Percentiles rank a stretch among this genome's conserved stretches.
Conservation (phyloP, 2,797 vertebrate genomes). For the Coendou prehensilis region DNA sequence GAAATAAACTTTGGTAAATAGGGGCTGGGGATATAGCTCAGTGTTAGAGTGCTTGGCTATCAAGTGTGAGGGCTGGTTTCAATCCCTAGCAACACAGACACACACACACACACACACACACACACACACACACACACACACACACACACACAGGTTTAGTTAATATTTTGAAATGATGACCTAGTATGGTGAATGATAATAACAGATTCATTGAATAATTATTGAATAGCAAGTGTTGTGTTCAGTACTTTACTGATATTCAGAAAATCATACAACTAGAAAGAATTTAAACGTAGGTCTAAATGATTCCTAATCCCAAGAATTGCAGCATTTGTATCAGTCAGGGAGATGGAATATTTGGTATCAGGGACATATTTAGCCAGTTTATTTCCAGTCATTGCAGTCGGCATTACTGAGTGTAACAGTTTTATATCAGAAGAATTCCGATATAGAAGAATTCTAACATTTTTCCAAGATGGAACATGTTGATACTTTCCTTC, state of each 20-base stretch:
- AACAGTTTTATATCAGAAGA: neutral
- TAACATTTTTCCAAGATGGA: neutral
- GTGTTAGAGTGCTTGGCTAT: neutral
- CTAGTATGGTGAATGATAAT: neutral
- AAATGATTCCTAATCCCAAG: constrained; percentile 21
- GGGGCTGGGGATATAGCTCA: neutral
- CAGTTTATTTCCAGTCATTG: constrained; percentile 35
- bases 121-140: no score
- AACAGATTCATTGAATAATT: constrained; percentile 40
- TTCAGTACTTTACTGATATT: neutral
- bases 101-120: neutral
- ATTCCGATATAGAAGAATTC: neutral
- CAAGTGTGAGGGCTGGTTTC: neutral
- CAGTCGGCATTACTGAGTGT: neutral
- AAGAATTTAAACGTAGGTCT: constrained; percentile 53
- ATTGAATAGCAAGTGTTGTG: neutral
- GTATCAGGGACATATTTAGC: neutral
- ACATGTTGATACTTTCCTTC: neutral
- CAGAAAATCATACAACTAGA: neutral
- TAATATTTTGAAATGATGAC: neutral
- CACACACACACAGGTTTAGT: neutral
- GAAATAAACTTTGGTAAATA: constrained; percentile 22
- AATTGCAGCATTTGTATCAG: neutral
- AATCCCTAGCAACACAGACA: neutral
- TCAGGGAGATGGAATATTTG: neutral